Base-by-base conservation (phyloP, 2,888 invertebrate species). In the Pterobdella sp. region DNA sequence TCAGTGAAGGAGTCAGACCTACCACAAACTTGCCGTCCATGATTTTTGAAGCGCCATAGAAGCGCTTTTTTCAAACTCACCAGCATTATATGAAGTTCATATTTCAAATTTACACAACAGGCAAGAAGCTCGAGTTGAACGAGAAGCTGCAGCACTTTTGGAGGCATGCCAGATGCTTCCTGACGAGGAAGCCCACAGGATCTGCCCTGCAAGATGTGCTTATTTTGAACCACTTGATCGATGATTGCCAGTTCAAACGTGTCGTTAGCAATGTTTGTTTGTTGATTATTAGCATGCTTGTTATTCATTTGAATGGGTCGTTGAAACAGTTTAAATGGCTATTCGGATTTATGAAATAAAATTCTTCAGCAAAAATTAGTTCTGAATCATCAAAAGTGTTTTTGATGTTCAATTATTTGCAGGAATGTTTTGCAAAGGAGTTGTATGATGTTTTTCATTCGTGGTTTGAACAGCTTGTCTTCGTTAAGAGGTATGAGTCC, bases 191-290 rank as follows among this genome's bases (percentile, higher is more conserved):
- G 14, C 36, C 34, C 31, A 29, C 69, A 14, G 69, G 69, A 7
- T 69, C 69, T n/a, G 22, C 69, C 1, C 22, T 32, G 26, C 69
- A 52, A 22, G 69, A 69, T 49, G 52, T 32, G 29, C 32, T 69
- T 22, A 34, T 32, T 49, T 69, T 69, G 26, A 34, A 52, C 42
- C 49, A 26, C 52, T 49, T 37, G 29, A 49, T 69, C 37, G 69
- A 37, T 32, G 69, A 69, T 1, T n/a, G 31, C 22, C n/a, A 42
- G 32, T 34, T 66, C n/a, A 35, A 66, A 32, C 34, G 66, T 4
- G n/a, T n/a, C n/a, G n/a, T n/a, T n/a, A n/a, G n/a, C n/a, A n/a
- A n/a, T n/a, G n/a, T n/a, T n/a, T n/a, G n/a, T n/a, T n/a, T n/a
- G n/a, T n/a, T n/a, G n/a, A n/a, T n/a, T n/a, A n/a, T n/a, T n/a